Conservation (phyloP, 2,113 vertebrate genomes). For the Chrysemys picta region DNA sequence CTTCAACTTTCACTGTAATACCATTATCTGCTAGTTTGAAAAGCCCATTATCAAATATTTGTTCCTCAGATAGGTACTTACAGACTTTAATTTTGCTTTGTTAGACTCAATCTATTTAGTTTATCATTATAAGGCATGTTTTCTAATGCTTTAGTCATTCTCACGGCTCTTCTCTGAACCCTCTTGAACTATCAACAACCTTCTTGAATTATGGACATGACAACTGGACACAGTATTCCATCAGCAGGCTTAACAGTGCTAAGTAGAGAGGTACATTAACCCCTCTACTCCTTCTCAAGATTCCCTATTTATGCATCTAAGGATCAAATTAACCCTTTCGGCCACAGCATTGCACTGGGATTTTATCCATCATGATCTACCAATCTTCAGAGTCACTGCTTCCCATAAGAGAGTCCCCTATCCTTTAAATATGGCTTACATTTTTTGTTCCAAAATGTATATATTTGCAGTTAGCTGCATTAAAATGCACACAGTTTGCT, state of each 20-base stretch:
- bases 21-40: background rate
- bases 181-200: background rate
- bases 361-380: too few relatives aligned
- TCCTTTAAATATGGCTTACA: too few relatives aligned
- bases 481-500: background rate
- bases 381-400: too few relatives aligned
- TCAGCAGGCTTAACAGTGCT: background rate
- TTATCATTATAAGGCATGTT: background rate
- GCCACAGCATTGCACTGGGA: too few relatives aligned
- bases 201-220: background rate
- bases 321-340: too few relatives aligned
- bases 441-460: too few relatives aligned
- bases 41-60: background rate
- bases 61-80: background rate
- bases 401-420: too few relatives aligned
- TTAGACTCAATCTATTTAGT: background rate
- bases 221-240: background rate
- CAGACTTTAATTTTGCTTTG: background rate
- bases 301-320: too few relatives aligned
- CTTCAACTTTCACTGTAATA: background rate
- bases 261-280: background rate
- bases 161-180: background rate
- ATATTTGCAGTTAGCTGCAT: background rate
- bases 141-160: background rate
- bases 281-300: background rate